Evolutionary conservation across 2,888 invertebrate genomes (phyloP).

Genomic region (Xanthorhoe designata): DNA sequence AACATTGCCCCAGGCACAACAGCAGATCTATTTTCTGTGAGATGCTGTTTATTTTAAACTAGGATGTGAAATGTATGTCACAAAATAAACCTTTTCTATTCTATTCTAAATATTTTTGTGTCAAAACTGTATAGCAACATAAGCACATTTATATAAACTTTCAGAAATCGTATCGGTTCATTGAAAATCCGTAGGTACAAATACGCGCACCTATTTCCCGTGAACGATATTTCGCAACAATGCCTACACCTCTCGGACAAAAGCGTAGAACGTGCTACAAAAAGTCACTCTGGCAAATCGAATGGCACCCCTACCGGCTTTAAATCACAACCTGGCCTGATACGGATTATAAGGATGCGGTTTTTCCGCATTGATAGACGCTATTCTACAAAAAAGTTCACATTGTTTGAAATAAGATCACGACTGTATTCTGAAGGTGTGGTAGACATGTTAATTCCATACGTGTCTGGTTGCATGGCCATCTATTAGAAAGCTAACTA

Average conservation of each 20-base stretch:
- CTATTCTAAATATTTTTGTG: too few relatives aligned
- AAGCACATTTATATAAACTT: too few relatives aligned
- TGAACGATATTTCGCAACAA: slow-evolving; percentile 24
- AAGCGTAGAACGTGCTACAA: slow-evolving; percentile 20
- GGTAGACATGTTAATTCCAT: too few relatives aligned
- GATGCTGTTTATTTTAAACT: too few relatives aligned
- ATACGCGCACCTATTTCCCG: not conserved
- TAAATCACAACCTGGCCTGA: slow-evolving; percentile 23
- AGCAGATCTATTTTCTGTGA: too few relatives aligned
- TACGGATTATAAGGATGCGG: slow-evolving; percentile 7
- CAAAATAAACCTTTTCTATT: too few relatives aligned
- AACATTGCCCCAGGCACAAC: too few relatives aligned
- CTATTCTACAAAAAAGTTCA: not conserved
- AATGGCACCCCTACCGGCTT: slow-evolving; percentile 26
- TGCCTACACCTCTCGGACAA: slow-evolving; percentile 26
- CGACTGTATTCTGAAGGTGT: too few relatives aligned
- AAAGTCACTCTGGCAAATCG: slow-evolving; percentile 34
- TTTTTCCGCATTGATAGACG: not conserved
- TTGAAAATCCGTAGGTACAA: slow-evolving; percentile 4
- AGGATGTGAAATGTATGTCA: too few relatives aligned
- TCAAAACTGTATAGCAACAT: too few relatives aligned
- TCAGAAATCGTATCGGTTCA: not conserved
- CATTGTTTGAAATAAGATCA: not conserved
- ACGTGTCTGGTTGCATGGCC: too few relatives aligned
- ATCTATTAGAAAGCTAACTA: too few relatives aligned